Percentiles rank a stretch among this genome's conserved stretches.
Conservation (phyloP, 2,888 invertebrate species). For the Diloba caeruleocephala region DNA sequence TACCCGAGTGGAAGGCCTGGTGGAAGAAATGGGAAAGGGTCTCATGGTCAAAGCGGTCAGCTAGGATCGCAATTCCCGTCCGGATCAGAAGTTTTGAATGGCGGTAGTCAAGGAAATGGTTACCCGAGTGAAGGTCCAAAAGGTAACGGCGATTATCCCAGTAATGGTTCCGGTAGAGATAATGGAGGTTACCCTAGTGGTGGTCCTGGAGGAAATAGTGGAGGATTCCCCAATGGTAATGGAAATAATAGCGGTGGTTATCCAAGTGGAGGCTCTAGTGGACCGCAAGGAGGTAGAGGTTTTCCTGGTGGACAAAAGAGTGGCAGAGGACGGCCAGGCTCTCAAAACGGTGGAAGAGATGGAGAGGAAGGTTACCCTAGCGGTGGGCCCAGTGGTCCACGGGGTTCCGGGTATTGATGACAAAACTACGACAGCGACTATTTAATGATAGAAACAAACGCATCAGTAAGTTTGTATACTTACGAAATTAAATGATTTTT, state of each 20-base stretch:
- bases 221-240: slow-evolving; percentile 17
- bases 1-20: slow-evolving; percentile 65
- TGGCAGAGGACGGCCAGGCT: slow-evolving; percentile 55
- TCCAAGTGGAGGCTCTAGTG: slow-evolving; percentile 59
- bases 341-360: slow-evolving; percentile 48
- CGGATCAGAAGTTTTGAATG: slow-evolving; percentile 34
- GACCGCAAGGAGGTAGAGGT: slow-evolving; percentile 50
- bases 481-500: slow-evolving; percentile 32
- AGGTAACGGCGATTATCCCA: slow-evolving; percentile 43
- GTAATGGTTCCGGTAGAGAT: slow-evolving; percentile 44
- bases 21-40: slow-evolving; percentile 53
- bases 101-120: slow-evolving; percentile 42
- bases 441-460: slow-evolving; percentile 19
- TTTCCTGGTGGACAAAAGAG: slow-evolving; percentile 51
- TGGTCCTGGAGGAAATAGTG: slow-evolving; percentile 11
- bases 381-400: slow-evolving; percentile 78
- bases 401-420: slow-evolving; percentile 81
- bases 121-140: slow-evolving; percentile 40
- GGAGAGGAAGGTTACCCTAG: slow-evolving; percentile 78
- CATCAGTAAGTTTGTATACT: slow-evolving; percentile 26
- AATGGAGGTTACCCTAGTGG: slow-evolving; percentile 27
- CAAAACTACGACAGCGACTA: slow-evolving; percentile 19
- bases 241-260: slow-evolving; percentile 48
- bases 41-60: slow-evolving; percentile 15
- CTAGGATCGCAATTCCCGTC: slow-evolving; percentile 20